These are phyloP conservation scores for Pontoporia blainvillei DNA, from an alignment of 2,113 vertebrate species.

Conservation along the genomic window DNA sequence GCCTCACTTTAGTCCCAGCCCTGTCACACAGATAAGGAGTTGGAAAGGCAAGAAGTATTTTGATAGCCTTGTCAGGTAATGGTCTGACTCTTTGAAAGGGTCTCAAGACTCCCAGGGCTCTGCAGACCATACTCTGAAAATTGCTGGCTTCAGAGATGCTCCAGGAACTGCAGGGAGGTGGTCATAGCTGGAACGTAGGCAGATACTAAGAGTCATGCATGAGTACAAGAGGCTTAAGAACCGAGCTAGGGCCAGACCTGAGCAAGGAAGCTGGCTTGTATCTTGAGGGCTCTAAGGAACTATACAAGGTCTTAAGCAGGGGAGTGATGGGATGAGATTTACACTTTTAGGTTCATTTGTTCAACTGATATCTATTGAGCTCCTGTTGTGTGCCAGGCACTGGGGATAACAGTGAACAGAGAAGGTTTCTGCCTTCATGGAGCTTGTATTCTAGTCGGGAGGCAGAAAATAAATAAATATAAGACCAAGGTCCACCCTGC, in stretches of 20 bases:
- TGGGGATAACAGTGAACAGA: not conserved
- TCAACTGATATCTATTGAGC: not conserved
- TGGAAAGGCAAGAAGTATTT: not conserved
- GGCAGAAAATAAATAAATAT: not conserved
- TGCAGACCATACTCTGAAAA: not conserved
- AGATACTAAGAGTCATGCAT: not conserved
- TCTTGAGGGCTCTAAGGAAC: not conserved
- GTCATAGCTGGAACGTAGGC: not conserved
- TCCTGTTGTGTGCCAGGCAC: not conserved
- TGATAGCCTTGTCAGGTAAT: too few relatives aligned
- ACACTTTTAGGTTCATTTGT: not conserved
- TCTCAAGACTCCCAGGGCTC: not conserved
- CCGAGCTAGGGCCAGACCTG: not conserved
- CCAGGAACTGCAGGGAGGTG: not conserved
- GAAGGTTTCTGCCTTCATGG: not conserved
- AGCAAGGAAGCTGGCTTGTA: not conserved
- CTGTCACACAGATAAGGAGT: not conserved
- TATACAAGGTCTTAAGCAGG: not conserved
- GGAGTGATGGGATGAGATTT: not conserved
- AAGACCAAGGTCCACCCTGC: not conserved
- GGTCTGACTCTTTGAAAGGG: not conserved
- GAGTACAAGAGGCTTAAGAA: not conserved
- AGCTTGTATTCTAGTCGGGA: not conserved
- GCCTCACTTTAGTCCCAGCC: not conserved
- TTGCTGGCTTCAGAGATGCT: not conserved